Conservation (phyloP, 2,888 invertebrate genomes). For the Eremobia ochroleuca region DNA sequence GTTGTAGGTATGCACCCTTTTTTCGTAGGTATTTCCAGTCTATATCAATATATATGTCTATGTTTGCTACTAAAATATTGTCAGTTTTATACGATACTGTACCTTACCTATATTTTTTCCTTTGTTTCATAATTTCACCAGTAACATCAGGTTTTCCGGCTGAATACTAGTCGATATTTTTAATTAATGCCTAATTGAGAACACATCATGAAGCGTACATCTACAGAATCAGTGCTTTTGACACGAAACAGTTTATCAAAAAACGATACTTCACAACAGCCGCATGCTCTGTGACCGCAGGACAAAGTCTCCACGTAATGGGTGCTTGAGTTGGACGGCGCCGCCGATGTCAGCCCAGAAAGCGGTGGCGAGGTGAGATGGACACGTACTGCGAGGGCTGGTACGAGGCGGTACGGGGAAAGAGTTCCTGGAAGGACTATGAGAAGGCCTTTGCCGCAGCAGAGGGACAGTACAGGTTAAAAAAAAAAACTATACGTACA, state of each 20-base stretch:
- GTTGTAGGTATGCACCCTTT: too few species aligned
- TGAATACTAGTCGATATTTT: background rate
- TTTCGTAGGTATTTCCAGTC: too few species aligned
- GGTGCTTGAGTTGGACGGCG: background rate
- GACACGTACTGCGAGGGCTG: too few species aligned
- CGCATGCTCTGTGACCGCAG: too few species aligned
- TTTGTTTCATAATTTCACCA: background rate
- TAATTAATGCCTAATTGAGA: background rate
- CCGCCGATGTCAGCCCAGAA: background rate
- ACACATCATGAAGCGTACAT: background rate
- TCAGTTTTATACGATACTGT: too few species aligned
- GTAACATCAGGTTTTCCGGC: background rate
- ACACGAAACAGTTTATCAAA: background rate
- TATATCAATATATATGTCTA: too few species aligned
- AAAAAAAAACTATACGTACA: too few species aligned
- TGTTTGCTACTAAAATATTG: background rate
- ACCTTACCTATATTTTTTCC: too few species aligned
- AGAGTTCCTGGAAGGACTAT: background rate
- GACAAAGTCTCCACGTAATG: background rate
- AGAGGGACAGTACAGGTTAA: too few species aligned
- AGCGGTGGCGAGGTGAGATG: background rate
- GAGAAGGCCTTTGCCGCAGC: too few species aligned
- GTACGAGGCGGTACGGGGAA: too few species aligned
- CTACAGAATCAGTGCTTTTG: background rate
- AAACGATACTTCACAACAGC: too few species aligned